These are phyloP conservation scores for Nycteola revayana DNA, from an alignment of 2,888 invertebrate species.

Conservation along the genomic window DNA sequence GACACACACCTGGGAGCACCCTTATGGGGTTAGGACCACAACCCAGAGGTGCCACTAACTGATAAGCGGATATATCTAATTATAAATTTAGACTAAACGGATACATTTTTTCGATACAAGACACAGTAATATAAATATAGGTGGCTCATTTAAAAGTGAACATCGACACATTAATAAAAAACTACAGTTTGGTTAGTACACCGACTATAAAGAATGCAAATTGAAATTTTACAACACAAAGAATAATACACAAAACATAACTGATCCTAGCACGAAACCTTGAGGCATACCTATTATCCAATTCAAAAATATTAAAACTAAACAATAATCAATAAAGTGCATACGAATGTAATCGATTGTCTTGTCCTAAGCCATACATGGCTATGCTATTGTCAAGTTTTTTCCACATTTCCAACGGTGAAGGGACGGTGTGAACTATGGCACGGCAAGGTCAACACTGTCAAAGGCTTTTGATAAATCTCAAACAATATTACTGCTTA, in stretches of 20 bases:
- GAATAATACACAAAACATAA: slow-evolving; percentile 34
- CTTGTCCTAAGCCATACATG: slow-evolving; percentile 64
- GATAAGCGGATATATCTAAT: too few species aligned
- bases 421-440: slow-evolving; percentile 79
- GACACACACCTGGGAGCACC: too few species aligned
- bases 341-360: slow-evolving; percentile 76
- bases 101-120: too few species aligned
- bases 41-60: too few species aligned
- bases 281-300: slow-evolving; percentile 62
- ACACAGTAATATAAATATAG: too few species aligned
- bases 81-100: too few species aligned
- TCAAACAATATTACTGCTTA: slow-evolving; percentile 26
- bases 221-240: too few species aligned
- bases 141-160: too few species aligned
- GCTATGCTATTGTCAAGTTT: slow-evolving; percentile 72
- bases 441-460: slow-evolving; percentile 68
- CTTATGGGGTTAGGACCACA: too few species aligned
- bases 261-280: slow-evolving; percentile 46
- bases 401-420: slow-evolving; percentile 76
- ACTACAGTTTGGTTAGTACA: too few species aligned
- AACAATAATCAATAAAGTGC: slow-evolving; percentile 77
- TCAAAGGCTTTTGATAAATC: slow-evolving; percentile 66
- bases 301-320: slow-evolving; percentile 52
- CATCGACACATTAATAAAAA: too few species aligned
- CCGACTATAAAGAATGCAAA: too few species aligned